Evolutionary conservation across 2,797 vertebrate genomes (phyloP), one percentile per base, ranked within the genome.

Genomic region (Sebastolobus altivelis): DNA sequence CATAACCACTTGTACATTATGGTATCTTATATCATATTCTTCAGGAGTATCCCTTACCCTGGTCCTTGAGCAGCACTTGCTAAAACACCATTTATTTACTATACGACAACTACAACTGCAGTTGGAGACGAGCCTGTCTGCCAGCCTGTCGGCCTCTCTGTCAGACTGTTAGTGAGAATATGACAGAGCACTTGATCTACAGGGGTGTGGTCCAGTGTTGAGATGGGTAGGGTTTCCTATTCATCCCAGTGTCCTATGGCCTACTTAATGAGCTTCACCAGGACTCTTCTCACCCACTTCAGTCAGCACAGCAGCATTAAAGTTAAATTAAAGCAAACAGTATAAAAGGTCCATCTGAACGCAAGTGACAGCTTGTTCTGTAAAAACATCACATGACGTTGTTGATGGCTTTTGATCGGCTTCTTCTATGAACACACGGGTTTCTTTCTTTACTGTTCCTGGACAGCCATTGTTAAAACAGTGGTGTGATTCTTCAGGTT

Each of bases 191-290:
- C 83, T 87, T 73, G 91, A 93, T 93, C 89, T 85, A 69, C 70
- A 67, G 72, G 90, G 94, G 94, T 88, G 94, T 92, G 93, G 94
- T 88, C 88, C 77, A 29, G 55, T 38, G 49, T 58, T 31, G 65
- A 29, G 52, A 61, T 13, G 79, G 92, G 84, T 95, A 72, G 31
- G 43, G 91, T 95, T 95, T 93, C 94, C 90, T 78, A 92, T 95
- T 94, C 94, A 92, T 86, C 83, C 61, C 31, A 6, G 58, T 27
- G 81, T 92, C 86, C 80, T 83, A 33, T 85, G 79, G 68, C 90
- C 93, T 81, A 88, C 65, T 91, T 90, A 76, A 82, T 81, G 16
- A 79, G 71, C 85, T 18, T 38, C 35, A 55, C 27, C 73, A 27
- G 58, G 67, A 71, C 40, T 71, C 65, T 1, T 31, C 6, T 67